Evolutionary conservation across 2,797 vertebrate genomes (phyloP), one percentile per base, ranked within the genome.

Genomic region (Muraenolepis orangiensis): DNA sequence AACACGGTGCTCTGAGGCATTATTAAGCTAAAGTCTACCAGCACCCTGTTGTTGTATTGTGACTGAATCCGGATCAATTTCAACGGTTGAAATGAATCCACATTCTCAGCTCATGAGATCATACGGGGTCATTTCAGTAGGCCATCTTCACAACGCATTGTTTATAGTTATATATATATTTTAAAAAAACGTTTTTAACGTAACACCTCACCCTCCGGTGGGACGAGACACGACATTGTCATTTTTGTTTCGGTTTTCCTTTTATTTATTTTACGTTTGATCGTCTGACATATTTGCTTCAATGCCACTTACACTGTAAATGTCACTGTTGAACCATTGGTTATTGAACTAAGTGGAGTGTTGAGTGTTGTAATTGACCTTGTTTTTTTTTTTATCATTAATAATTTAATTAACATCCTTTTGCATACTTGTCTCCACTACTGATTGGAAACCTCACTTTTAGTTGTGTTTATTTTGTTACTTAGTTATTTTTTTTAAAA

Each of bases 301-400:
- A 72, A 76, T 87, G 82, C 82, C 81, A 88, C 84, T 87, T 85
- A 78, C 86, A 87, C 85, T 91, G 90, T 93, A 91, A 89, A 91
- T 92, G 86, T 90, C 90, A 91, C 90, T 83, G 87, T 92, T 89
- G 85, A 90, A 88, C 81, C 86, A 90, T 64, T 64, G 57, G 57
- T 64, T 64, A 87, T 92, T 90, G 85, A 90, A 87, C 82, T 86
- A 90, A 92, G 91, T 93, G 85, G 90, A 89, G 87, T 93, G 91
- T 90, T 88, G 88, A 86, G 86, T 93, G 90, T 93, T 82, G 90
- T 94, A 92, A 88, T 85, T 85, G 91, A 91, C 91, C 71, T 90
- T 87, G 90, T 89, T 92, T 90, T 64, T 89, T 92, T 90, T 64
- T 90, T 90, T 89, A 90, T 84, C 84, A 84, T 86, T 79, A 85